A percentile compares a stretch with the other conserved stretches of the same genome.
phyloP scores from a whole-genome alignment of 2,888 invertebrate genomes.

The Chrysolina haemoptera region DNA sequence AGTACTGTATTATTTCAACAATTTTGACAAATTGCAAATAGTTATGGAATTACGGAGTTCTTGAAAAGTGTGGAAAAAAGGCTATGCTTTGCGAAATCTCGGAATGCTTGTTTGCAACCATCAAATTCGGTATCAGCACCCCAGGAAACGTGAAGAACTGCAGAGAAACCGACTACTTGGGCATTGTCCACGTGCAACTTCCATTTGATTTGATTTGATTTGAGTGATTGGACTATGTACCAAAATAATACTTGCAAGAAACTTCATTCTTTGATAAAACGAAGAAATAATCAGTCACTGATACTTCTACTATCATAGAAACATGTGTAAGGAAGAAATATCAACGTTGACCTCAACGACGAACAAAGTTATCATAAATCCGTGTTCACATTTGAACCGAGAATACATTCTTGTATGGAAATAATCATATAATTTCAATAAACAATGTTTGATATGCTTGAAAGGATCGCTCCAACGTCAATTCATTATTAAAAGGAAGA shows the following conservation, averaged over 20 bases:
- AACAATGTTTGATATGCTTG: neutral
- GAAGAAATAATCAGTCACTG: neutral
- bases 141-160: no score
- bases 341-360: constrained; percentile 12
- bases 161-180: no score
- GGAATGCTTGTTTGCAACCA: no score
- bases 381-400: constrained; percentile 17
- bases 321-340: constrained; percentile 10
- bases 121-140: no score
- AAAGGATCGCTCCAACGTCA: neutral
- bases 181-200: no score
- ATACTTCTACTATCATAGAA: neutral
- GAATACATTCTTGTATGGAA: neutral
- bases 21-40: no score
- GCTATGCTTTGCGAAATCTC: no score
- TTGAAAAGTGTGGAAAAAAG: no score
- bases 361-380: constrained; percentile 6
- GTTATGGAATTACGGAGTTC: no score
- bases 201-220: no score
- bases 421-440: neutral
- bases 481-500: neutral
- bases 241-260: neutral
- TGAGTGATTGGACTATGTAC: no score
- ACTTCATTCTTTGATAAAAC: neutral
- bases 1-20: no score